These are phyloP conservation scores for Gibbula magus DNA, from an alignment of 2,888 invertebrate species.

Conservation along the genomic window DNA sequence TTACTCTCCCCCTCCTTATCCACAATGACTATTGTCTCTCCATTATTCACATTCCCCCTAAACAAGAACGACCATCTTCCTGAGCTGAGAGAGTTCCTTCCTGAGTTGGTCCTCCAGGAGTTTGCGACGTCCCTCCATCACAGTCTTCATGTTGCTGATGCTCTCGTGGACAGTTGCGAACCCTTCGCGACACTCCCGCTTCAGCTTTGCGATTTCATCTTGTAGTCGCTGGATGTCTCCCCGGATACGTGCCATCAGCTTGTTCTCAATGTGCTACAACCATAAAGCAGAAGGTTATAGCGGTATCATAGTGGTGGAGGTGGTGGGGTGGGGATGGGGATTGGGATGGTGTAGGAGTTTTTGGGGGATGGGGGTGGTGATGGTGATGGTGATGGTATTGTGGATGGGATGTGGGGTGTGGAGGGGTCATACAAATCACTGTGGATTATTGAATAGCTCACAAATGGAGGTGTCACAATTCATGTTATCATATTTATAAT, in stretches of 20 bases:
- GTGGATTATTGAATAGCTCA: too few species aligned
- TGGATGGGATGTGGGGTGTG: background rate
- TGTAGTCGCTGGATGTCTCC: conserved; percentile 52
- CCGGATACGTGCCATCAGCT: conserved; percentile 57
- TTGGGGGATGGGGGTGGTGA: background rate
- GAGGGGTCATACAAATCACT: too few species aligned
- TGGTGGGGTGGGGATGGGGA: background rate
- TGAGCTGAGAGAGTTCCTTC: conserved; percentile 73
- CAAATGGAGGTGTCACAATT: too few species aligned
- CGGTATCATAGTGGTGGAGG: background rate
- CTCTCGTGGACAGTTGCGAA: conserved; percentile 73
- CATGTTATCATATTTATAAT: too few species aligned
- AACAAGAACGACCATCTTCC: conserved; percentile 75
- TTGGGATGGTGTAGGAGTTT: background rate
- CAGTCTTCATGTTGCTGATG: conserved; percentile 73
- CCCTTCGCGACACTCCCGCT: conserved; percentile 71
- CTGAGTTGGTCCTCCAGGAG: conserved; percentile 72
- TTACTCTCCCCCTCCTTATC: too few species aligned
- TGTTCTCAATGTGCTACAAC: conserved; percentile 57
- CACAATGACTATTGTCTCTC: background rate
- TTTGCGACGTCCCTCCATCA: conserved; percentile 73
- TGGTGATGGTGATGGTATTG: background rate
- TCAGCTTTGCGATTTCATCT: conserved; percentile 68
- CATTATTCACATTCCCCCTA: conserved; percentile 31
- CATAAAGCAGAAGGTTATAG: background rate